Evolutionary conservation across 2,113 vertebrate genomes (phyloP).

Genomic region (Podilymbus podiceps): DNA sequence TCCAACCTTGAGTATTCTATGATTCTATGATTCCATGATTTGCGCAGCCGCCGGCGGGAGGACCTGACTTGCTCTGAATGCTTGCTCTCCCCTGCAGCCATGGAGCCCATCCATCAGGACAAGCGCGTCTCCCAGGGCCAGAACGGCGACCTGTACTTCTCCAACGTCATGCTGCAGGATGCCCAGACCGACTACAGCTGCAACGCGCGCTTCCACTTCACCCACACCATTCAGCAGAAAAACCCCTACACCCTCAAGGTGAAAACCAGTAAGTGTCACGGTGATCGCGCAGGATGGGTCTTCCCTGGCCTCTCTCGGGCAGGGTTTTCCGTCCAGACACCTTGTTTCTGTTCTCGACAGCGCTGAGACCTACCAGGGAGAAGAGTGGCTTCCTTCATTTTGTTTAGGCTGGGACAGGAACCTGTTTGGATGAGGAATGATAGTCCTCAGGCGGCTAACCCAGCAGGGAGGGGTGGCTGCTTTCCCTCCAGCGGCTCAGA

Average conservation of each 20-base stretch:
- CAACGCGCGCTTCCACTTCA: constrained; percentile 94
- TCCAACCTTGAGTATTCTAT: too few species aligned
- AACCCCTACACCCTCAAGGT: constrained; percentile 94
- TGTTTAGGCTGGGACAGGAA: not conserved
- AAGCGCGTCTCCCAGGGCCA: constrained; percentile 92
- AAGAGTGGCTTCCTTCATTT: not conserved
- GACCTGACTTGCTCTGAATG: not conserved
- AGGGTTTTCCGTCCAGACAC: not conserved
- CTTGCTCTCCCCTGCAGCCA: constrained; percentile 69
- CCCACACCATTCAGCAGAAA: constrained; percentile 98
- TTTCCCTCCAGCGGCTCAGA: not conserved
- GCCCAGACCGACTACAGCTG: constrained; percentile 93
- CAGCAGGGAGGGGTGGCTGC: not conserved
- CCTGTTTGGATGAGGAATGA: not conserved
- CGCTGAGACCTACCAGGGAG: not conserved
- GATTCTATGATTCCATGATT: too few species aligned
- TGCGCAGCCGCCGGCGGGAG: fast-evolving
- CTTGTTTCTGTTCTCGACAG: not conserved
- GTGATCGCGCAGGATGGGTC: not conserved
- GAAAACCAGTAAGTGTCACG: constrained; percentile 86
- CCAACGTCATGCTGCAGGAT: constrained; percentile 89
- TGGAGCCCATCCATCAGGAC: constrained; percentile 89
- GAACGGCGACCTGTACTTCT: constrained; percentile 96
- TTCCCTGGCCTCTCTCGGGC: too few species aligned
- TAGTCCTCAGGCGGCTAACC: fast-evolving